Conservation (phyloP, 2,113 vertebrate species). For the Labeo rohita region DNA sequence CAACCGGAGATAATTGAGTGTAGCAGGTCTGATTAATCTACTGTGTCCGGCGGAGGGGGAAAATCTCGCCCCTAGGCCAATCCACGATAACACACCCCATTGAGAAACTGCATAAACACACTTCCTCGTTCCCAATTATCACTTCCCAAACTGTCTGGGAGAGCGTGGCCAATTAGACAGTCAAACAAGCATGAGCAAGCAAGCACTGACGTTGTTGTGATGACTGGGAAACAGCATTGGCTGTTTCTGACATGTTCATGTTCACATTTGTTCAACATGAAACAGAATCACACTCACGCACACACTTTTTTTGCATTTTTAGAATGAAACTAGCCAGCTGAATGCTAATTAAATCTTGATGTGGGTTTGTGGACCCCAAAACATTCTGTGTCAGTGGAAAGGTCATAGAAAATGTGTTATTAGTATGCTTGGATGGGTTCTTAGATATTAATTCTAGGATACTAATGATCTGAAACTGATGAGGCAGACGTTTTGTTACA, state of each 20-base stretch:
- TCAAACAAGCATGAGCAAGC: conserved; percentile 17
- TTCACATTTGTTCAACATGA: not conserved
- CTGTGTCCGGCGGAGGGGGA: not conserved
- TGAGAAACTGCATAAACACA: too few species aligned
- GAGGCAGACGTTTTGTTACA: too few species aligned
- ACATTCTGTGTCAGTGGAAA: too few species aligned
- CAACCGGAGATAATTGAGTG: not conserved
- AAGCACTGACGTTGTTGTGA: not conserved
- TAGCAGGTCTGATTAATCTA: not conserved
- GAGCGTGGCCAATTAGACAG: not conserved
- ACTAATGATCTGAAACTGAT: too few species aligned
- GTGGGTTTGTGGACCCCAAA: too few species aligned
- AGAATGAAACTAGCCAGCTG: too few species aligned
- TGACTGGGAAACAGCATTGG: not conserved
- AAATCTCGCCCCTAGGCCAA: not conserved
- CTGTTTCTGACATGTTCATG: not conserved
- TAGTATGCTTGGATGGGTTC: too few species aligned
- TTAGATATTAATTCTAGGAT: too few species aligned
- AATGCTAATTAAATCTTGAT: too few species aligned
- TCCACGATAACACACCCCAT: not conserved
- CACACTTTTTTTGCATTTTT: too few species aligned
- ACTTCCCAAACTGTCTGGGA: not conserved
- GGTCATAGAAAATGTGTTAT: too few species aligned
- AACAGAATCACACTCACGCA: not conserved
- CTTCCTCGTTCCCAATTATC: not conserved